phyloP scores from a whole-genome alignment of 1,140 invertebrate genomes.

The Penaeus vannamei region DNA sequence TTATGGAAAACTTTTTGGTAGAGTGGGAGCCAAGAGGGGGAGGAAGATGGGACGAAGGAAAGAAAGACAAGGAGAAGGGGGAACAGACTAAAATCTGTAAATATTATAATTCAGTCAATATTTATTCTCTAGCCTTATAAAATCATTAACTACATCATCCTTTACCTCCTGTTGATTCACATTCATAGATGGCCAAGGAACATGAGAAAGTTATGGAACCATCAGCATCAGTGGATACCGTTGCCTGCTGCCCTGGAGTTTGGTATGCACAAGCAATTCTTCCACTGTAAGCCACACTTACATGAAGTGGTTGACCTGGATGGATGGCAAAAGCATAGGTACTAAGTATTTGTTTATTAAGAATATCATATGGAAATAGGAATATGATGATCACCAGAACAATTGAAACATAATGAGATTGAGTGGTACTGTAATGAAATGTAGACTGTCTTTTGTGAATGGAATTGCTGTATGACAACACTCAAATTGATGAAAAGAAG shows the following conservation, averaged over 20 bases:
- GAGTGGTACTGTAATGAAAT: too few relatives aligned
- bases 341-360: not conserved
- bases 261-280: constrained; percentile 96
- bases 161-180: constrained; percentile 96
- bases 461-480: too few relatives aligned
- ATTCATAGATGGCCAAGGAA: constrained; percentile 96
- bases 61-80: too few relatives aligned
- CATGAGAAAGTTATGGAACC: constrained; percentile 69
- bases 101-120: too few relatives aligned
- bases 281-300: constrained; percentile 97
- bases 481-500: too few relatives aligned
- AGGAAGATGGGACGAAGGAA: too few relatives aligned
- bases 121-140: too few relatives aligned
- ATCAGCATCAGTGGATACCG: constrained; percentile 27
- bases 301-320: constrained; percentile 82
- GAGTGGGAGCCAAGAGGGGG: not conserved
- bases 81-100: too few relatives aligned
- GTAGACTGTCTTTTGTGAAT: too few relatives aligned
- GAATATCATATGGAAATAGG: constrained; percentile 62
- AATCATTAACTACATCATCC: constrained; percentile 42
- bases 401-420: not conserved
- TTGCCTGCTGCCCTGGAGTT: constrained; percentile 13
- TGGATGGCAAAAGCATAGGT: constrained; percentile 27
- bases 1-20: not conserved
- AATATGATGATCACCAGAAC: constrained; percentile 52